phyloP scores from a whole-genome alignment of 2,888 invertebrate genomes.

The Shargacucullia verbasci region DNA sequence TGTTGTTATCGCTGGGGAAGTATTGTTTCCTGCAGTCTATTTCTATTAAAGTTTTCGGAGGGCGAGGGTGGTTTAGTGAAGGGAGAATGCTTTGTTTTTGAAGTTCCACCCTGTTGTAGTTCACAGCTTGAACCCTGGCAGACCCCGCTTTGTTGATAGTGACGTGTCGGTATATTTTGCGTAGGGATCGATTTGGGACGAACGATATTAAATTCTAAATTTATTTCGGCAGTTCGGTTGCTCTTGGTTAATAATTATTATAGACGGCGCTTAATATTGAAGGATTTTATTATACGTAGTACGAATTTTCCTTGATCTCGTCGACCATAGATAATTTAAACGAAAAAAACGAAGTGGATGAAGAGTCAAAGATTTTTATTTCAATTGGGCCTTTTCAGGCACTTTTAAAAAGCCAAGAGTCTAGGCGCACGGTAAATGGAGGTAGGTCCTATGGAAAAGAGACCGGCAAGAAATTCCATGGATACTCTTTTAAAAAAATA shows the following conservation, averaged over 20 bases:
- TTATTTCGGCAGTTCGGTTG: not conserved
- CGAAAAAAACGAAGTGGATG: too few species aligned
- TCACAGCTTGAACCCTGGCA: constrained; percentile 35
- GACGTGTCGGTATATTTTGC: constrained; percentile 23
- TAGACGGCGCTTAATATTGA: too few species aligned
- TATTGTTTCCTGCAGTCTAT: constrained; percentile 52
- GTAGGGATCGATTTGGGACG: constrained; percentile 22
- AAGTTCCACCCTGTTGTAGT: constrained; percentile 30
- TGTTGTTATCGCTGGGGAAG: constrained; percentile 6
- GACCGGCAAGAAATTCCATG: too few species aligned
- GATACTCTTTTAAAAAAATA: too few species aligned
- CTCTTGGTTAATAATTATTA: not conserved
- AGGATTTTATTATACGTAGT: too few species aligned
- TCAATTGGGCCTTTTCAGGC: too few species aligned
- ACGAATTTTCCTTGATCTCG: too few species aligned
- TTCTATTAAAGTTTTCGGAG: constrained; percentile 47
- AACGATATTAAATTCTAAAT: constrained; percentile 7
- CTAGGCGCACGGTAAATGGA: too few species aligned
- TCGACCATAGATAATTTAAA: too few species aligned
- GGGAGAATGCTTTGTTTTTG: constrained; percentile 50
- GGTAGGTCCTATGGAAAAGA: too few species aligned
- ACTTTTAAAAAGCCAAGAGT: too few species aligned
- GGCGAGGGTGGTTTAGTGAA: constrained; percentile 53
- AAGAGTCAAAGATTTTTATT: too few species aligned
- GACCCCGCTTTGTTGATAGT: constrained; percentile 37